Evolutionary conservation across 2,113 vertebrate genomes (phyloP).

Genomic region (Barnardius zonarius): DNA sequence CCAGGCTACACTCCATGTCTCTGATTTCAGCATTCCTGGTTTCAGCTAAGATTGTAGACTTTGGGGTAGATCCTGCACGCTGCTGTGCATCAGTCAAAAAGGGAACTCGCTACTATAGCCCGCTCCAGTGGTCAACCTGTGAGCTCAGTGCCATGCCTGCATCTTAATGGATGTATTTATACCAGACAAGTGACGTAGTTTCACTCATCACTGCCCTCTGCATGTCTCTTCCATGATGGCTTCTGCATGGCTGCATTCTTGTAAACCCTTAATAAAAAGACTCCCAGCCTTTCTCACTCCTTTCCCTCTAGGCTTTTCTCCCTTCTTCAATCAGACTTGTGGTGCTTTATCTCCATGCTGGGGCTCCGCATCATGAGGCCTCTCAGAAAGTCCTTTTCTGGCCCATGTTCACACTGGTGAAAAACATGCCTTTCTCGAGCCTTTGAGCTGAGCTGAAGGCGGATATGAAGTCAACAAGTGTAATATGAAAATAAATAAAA

Average conservation of each 20-base stretch:
- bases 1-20: background rate
- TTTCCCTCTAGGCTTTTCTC: background rate
- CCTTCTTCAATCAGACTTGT: background rate
- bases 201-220: background rate
- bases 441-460: conserved; percentile 42
- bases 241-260: background rate
- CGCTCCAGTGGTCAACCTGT: background rate
- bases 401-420: background rate
- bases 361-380: conserved; percentile 47
- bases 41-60: background rate
- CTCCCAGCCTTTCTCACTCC: background rate
- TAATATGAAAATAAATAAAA: conserved; percentile 76
- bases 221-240: fast-evolving
- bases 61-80: background rate
- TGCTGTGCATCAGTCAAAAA: background rate
- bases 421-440: conserved; percentile 42
- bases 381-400: conserved; percentile 66
- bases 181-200: background rate
- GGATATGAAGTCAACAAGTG: conserved; percentile 72
- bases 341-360: conserved; percentile 62
- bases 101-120: background rate
- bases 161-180: background rate
- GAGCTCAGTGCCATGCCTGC: background rate
- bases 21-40: background rate
- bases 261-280: background rate